These are phyloP conservation scores for Pomatorhinus ruficollis DNA, from an alignment of 2,113 vertebrate species.

Conservation along the genomic window DNA sequence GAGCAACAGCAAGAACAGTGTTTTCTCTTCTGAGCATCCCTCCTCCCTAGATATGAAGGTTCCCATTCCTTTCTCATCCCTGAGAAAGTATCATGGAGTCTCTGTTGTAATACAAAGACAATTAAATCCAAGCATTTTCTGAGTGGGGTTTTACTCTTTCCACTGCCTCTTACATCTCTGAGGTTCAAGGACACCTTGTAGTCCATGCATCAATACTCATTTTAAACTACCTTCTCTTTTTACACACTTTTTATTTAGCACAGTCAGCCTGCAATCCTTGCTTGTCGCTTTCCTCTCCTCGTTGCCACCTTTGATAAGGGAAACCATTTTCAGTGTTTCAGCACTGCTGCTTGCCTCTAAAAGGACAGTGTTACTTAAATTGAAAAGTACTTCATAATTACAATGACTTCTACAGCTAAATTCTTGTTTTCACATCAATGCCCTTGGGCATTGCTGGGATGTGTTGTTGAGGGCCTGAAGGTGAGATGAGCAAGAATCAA, in stretches of 20 bases:
- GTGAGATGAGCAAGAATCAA: neutral
- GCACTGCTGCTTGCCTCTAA: neutral
- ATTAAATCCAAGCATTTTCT: neutral
- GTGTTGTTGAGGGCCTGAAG: neutral
- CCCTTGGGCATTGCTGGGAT: neutral
- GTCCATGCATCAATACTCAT: neutral
- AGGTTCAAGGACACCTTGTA: neutral
- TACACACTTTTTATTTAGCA: neutral
- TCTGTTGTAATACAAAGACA: neutral
- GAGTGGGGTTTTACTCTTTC: neutral
- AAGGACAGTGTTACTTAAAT: neutral
- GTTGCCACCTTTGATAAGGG: neutral
- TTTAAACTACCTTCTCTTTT: neutral
- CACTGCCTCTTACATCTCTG: neutral
- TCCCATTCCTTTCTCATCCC: neutral
- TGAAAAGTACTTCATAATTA: neutral
- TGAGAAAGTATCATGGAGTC: neutral
- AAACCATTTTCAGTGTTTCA: neutral
- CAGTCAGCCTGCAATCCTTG: neutral
- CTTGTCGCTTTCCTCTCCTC: neutral
- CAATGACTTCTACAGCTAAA: neutral
- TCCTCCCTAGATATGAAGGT: neutral
- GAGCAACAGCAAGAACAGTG: neutral
- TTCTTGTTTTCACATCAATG: neutral
- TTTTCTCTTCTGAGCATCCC: neutral